These are phyloP conservation scores for Vidua chalybeata DNA, from an alignment of 2,113 vertebrate species.

Conservation along the genomic window DNA sequence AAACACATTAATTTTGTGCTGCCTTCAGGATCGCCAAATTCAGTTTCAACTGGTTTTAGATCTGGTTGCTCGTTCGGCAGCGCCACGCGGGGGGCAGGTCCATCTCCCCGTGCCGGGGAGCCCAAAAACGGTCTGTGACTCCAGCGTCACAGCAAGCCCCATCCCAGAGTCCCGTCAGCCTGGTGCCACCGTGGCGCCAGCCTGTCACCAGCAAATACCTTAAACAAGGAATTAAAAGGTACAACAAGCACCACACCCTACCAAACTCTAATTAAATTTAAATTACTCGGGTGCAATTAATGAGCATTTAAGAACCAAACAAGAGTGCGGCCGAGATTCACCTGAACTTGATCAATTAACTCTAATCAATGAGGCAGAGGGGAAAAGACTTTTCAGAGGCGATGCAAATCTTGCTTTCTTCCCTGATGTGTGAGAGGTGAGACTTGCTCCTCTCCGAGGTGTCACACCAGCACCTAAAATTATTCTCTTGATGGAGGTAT, in stretches of 20 bases:
- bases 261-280: background rate
- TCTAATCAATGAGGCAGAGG: accelerated
- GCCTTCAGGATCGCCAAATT: background rate
- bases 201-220: accelerated
- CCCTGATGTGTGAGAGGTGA: too few species aligned
- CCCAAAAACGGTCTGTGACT: accelerated
- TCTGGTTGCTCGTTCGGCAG: accelerated
- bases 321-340: background rate
- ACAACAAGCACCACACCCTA: background rate
- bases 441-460: background rate
- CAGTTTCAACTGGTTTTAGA: background rate
- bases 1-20: background rate
- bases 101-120: accelerated
- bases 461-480: background rate
- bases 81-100: accelerated
- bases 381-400: background rate
- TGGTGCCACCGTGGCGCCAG: accelerated
- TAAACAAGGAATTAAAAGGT: background rate
- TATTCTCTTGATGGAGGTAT: background rate
- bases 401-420: background rate
- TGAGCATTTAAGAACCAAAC: background rate
- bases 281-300: background rate
- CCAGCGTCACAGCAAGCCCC: accelerated
- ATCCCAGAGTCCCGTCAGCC: accelerated
- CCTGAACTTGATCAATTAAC: background rate